These are phyloP conservation scores for Xerus inauris DNA, from an alignment of 2,113 vertebrate species.

Conservation along the genomic window DNA sequence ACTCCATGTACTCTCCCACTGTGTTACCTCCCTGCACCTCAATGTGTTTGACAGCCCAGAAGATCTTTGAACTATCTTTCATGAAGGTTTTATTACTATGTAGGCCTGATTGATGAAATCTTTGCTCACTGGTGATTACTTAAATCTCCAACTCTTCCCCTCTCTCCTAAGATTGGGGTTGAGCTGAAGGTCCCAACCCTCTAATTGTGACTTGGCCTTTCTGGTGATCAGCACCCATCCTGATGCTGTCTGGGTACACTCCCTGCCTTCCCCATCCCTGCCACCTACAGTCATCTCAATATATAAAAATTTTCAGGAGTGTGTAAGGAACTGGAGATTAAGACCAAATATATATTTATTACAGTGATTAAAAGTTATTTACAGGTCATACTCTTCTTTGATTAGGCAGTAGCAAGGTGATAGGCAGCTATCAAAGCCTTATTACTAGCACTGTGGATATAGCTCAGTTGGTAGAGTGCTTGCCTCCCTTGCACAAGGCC, in stretches of 20 bases:
- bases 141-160: background rate
- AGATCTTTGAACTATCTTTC: background rate
- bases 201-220: background rate
- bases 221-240: background rate
- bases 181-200: background rate
- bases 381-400: background rate
- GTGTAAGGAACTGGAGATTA: background rate
- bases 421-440: background rate
- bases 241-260: background rate
- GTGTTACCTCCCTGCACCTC: background rate
- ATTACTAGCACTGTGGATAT: too few relatives aligned
- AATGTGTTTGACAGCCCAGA: background rate
- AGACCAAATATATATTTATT: background rate
- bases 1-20: background rate
- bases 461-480: too few relatives aligned
- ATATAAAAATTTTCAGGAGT: background rate
- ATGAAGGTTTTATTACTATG: background rate
- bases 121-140: background rate
- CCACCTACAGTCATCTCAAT: background rate
- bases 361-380: background rate
- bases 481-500: too few relatives aligned
- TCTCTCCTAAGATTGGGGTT: background rate
- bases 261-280: too few relatives aligned
- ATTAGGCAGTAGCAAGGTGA: slow-evolving; percentile 20
- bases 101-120: background rate